A percentile compares a stretch with the other conserved stretches of the same genome.
phyloP scores from a whole-genome alignment of 1,140 invertebrate species.

The Drosophila ogumai region DNA sequence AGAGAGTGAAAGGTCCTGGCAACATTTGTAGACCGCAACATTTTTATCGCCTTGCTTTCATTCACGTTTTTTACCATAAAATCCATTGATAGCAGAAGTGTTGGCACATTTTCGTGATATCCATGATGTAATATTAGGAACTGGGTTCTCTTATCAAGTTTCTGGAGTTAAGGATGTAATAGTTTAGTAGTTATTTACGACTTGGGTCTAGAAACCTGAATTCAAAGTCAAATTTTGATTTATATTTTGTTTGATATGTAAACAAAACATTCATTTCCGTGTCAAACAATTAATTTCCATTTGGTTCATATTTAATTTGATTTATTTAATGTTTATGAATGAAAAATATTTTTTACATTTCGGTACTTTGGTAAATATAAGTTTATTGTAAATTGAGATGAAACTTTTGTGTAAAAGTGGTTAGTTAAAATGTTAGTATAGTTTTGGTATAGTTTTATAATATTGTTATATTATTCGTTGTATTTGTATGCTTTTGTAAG shows the following conservation, averaged over 20 bases:
- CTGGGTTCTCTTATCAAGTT: conserved; percentile 1
- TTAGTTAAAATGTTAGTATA: background rate
- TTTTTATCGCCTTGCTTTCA: conserved; percentile 18
- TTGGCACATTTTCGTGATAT: background rate
- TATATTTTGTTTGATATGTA: background rate
- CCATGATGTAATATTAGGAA: conserved; percentile 12
- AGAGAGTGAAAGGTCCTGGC: conserved; percentile 39
- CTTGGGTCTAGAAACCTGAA: conserved; percentile 7
- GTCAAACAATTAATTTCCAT: background rate
- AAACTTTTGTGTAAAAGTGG: background rate
- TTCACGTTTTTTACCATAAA: background rate
- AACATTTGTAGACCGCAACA: conserved; percentile 60
- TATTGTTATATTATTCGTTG: background rate
- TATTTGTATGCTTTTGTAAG: too few relatives aligned
- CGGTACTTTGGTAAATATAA: background rate
- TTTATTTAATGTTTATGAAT: too few relatives aligned
- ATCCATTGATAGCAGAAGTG: conserved; percentile 3
- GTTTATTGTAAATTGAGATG: background rate
- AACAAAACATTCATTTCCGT: background rate
- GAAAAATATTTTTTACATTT: background rate
- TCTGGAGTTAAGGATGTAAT: background rate
- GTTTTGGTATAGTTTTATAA: background rate
- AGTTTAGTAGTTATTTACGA: background rate
- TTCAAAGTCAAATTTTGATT: background rate
- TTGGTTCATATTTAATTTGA: background rate